phyloP scores from a whole-genome alignment of 1,140 invertebrate species.

The Drosophila sturtevanti region DNA sequence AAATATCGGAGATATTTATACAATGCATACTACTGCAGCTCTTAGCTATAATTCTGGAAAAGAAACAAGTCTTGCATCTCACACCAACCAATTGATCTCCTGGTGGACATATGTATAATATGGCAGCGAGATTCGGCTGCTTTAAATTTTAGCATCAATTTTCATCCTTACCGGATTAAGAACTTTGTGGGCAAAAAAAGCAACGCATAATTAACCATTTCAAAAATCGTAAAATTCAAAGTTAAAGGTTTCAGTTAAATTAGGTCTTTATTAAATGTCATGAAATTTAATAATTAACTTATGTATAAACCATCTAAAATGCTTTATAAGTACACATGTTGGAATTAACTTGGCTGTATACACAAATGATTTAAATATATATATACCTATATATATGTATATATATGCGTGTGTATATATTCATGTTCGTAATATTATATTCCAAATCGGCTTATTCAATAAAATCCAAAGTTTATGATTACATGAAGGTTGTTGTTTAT shows the following conservation, averaged over 20 bases:
- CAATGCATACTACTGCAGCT: too few species aligned
- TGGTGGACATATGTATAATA: too few species aligned
- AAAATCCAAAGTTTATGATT: slow-evolving; percentile 23
- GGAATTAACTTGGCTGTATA: slow-evolving; percentile 48
- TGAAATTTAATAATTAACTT: slow-evolving; percentile 65
- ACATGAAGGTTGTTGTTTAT: slow-evolving; percentile 31
- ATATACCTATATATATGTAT: neutral
- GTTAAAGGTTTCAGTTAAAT: slow-evolving; percentile 44
- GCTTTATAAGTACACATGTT: slow-evolving; percentile 69
- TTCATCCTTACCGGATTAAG: too few species aligned
- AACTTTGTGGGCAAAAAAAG: too few species aligned
- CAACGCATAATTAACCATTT: too few species aligned
- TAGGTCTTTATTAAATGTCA: slow-evolving; percentile 68
- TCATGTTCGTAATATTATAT: slow-evolving; percentile 4
- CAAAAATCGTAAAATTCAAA: neutral
- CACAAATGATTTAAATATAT: slow-evolving; percentile 46
- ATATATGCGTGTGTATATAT: slow-evolving; percentile 6
- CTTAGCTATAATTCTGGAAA: too few species aligned
- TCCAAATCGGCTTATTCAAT: slow-evolving; percentile 14
- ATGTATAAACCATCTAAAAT: slow-evolving; percentile 64
- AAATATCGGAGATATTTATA: too few species aligned
- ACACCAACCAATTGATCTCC: too few species aligned
- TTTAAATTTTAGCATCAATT: too few species aligned
- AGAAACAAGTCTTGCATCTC: too few species aligned
- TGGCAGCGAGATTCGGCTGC: too few species aligned